phyloP scores from a whole-genome alignment of 2,888 invertebrate genomes.

The Hoplodrina ambigua region DNA sequence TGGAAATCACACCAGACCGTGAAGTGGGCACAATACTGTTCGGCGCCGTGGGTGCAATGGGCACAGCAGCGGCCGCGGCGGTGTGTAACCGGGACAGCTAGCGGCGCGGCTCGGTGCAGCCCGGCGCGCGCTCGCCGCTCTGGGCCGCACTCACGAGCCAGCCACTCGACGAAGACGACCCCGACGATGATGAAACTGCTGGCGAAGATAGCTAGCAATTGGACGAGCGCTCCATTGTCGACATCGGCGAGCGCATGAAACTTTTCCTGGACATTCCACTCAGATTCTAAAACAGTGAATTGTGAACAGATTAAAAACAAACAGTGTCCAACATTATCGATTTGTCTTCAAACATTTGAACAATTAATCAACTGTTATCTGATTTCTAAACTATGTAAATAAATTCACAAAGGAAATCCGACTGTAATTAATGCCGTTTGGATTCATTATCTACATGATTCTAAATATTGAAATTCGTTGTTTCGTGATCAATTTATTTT shows the following conservation, averaged over 20 bases:
- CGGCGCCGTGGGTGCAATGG: slow-evolving; percentile 74
- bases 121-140: slow-evolving; percentile 92
- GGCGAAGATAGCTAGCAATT: slow-evolving; percentile 90
- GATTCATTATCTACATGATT: slow-evolving; percentile 25
- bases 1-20: slow-evolving; percentile 88
- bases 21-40: slow-evolving; percentile 85
- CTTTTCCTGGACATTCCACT: slow-evolving; percentile 91
- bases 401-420: slow-evolving; percentile 35
- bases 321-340: background rate
- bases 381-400: slow-evolving; percentile 46
- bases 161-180: slow-evolving; percentile 83
- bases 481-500: slow-evolving; percentile 45
- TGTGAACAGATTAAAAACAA: slow-evolving; percentile 10
- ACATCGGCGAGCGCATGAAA: slow-evolving; percentile 89
- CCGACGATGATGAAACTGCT: slow-evolving; percentile 73
- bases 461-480: slow-evolving; percentile 29
- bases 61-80: slow-evolving; percentile 82
- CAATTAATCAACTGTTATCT: slow-evolving; percentile 22
- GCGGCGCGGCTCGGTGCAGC: slow-evolving; percentile 87
- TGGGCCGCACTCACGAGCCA: slow-evolving; percentile 96
- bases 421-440: slow-evolving; percentile 32
- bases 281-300: slow-evolving; percentile 81
- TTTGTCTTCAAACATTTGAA: slow-evolving; percentile 9
- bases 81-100: slow-evolving; percentile 90
- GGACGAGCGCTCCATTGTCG: slow-evolving; percentile 89